Percentiles rank a stretch among this genome's conserved stretches.
Conservation (phyloP, 2,797 vertebrate species). For the Pangasius djambal region DNA sequence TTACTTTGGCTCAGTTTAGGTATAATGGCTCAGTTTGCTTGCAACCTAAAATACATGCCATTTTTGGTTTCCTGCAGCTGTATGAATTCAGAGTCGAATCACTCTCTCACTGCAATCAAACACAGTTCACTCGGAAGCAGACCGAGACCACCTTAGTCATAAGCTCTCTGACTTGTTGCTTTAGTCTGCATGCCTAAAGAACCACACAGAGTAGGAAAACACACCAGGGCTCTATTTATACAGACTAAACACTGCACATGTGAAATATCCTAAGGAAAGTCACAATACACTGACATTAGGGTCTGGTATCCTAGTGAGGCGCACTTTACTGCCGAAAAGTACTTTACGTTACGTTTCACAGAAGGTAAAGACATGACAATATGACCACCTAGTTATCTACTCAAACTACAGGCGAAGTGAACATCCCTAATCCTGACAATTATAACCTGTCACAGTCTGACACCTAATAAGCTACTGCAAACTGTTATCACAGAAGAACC, state of each 20-base stretch:
- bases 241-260: background rate
- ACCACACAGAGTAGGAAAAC: background rate
- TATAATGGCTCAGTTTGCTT: background rate
- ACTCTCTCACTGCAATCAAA: background rate
- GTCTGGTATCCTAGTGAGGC: too few relatives aligned
- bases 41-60: background rate
- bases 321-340: background rate
- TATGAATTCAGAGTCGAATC: background rate
- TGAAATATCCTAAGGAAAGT: background rate
- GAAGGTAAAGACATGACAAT: background rate
- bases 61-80: background rate
- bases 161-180: background rate
- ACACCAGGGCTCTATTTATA: background rate
- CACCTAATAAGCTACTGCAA: conserved; percentile 37
- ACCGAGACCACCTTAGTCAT: too few relatives aligned
- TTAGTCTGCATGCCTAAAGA: background rate
- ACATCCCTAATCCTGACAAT: conserved; percentile 42
- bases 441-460: conserved; percentile 31
- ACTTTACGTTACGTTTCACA: background rate
- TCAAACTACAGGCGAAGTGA: conserved; percentile 15
- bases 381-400: conserved; percentile 25
- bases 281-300: background rate
- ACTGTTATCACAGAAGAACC: conserved; percentile 23
- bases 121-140: background rate
- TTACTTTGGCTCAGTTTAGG: background rate